Evolutionary conservation across 2,113 vertebrate genomes (phyloP).

Genomic region (Axis porcinus): DNA sequence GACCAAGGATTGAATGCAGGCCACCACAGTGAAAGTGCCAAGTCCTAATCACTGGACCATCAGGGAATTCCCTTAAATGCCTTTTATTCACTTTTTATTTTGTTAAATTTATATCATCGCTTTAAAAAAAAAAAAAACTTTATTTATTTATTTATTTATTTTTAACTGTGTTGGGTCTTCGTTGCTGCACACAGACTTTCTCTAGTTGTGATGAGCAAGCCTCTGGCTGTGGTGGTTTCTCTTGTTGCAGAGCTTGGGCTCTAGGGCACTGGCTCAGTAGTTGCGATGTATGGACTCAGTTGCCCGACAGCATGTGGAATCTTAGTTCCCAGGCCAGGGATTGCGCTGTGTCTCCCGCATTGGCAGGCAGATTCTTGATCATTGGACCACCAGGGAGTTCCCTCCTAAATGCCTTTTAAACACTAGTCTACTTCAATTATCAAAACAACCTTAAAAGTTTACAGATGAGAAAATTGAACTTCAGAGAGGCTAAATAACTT

Average conservation of each 20-base stretch:
- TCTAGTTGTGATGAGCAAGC: not conserved
- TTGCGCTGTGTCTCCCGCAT: not conserved
- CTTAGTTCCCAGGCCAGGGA: not conserved
- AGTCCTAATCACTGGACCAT: not conserved
- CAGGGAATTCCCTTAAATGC: not conserved
- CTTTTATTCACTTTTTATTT: not conserved
- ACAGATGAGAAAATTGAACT: not conserved
- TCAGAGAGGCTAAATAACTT: not conserved
- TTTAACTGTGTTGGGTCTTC: not conserved
- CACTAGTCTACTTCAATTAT: not conserved
- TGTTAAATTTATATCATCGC: not conserved
- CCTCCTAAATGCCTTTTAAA: not conserved
- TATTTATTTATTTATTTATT: not conserved
- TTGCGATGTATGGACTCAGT: not conserved
- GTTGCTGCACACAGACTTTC: not conserved
- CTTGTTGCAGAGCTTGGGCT: not conserved
- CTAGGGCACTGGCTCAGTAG: not conserved
- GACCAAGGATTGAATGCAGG: not conserved
- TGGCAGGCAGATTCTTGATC: not conserved
- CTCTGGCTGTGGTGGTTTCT: not conserved
- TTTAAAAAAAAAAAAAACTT: not conserved
- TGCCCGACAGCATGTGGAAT: not conserved
- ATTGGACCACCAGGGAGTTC: not conserved
- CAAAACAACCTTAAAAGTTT: not conserved
- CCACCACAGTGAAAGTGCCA: not conserved